phyloP scores from a whole-genome alignment of 35 echinoderm and acorn worm genomes.

The Lytechinus pictus region DNA sequence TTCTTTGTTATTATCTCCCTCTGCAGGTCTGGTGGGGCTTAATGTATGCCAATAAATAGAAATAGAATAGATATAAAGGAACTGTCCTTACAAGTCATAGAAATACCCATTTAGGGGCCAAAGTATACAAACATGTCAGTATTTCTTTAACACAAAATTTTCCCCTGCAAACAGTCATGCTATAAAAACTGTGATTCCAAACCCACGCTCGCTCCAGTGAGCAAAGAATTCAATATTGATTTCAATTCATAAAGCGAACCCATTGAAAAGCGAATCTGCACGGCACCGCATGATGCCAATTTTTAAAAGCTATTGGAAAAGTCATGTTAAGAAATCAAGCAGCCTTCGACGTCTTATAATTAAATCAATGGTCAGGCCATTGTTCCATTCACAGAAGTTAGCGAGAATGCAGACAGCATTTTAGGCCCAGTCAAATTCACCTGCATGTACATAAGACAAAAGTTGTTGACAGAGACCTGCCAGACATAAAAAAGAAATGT shows the following conservation, averaged over 20 bases:
- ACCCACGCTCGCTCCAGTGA: not conserved
- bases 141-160: not conserved
- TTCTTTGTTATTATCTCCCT: too few relatives aligned
- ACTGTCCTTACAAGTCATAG: too few relatives aligned
- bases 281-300: not conserved
- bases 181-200: not conserved
- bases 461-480: too few relatives aligned
- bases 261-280: not conserved
- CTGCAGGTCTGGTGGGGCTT: too few relatives aligned
- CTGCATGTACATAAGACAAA: too few relatives aligned
- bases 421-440: too few relatives aligned
- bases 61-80: too few relatives aligned
- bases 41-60: too few relatives aligned
- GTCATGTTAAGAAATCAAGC: not conserved
- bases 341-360: not conserved
- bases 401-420: not conserved
- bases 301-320: not conserved
- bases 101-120: too few relatives aligned
- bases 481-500: too few relatives aligned
- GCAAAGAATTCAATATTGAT: constrained; percentile 6
- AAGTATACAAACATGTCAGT: too few relatives aligned
- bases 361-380: not conserved
- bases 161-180: not conserved
- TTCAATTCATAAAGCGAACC: not conserved
- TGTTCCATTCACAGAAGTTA: not conserved